Evolutionary conservation across 2,797 vertebrate genomes (phyloP).

Genomic region (Hippopotamyrus pictus): DNA sequence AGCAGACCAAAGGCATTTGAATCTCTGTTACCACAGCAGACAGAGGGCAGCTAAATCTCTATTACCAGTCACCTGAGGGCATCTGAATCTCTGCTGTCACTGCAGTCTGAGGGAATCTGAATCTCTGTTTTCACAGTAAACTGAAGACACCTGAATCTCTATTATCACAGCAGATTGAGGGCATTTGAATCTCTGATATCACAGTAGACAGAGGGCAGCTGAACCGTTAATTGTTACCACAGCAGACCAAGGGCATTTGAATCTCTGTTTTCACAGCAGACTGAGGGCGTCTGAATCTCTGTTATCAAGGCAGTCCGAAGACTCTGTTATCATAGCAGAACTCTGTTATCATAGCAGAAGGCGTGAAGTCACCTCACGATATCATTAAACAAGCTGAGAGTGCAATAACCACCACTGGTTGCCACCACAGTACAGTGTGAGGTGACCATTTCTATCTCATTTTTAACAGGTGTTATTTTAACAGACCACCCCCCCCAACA

Average conservation of each 20-base stretch:
- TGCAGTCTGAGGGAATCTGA: not conserved
- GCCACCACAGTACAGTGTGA: not conserved
- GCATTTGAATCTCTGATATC: not conserved
- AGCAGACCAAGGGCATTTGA: not conserved
- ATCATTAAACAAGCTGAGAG: not conserved
- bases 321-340: too few species aligned
- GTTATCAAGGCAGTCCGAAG: not conserved
- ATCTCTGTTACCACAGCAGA: not conserved
- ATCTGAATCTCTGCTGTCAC: not conserved
- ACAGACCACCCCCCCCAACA: not conserved
- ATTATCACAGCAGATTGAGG: not conserved
- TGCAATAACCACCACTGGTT: not conserved
- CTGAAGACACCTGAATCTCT: not conserved
- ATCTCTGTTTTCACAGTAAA: not conserved
- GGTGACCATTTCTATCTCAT: not conserved
- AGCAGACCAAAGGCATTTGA: not conserved
- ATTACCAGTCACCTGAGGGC: not conserved
- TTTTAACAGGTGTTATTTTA: slow-evolving; percentile 3
- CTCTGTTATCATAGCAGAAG: not conserved
- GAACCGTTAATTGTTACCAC: not conserved
- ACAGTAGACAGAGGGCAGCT: not conserved
- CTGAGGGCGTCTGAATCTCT: not conserved
- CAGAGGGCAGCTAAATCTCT: not conserved
- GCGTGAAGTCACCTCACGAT: not conserved
- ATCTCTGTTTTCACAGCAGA: not conserved